phyloP scores from a whole-genome alignment of 2,888 invertebrate species.

The Ellobium chinense region DNA sequence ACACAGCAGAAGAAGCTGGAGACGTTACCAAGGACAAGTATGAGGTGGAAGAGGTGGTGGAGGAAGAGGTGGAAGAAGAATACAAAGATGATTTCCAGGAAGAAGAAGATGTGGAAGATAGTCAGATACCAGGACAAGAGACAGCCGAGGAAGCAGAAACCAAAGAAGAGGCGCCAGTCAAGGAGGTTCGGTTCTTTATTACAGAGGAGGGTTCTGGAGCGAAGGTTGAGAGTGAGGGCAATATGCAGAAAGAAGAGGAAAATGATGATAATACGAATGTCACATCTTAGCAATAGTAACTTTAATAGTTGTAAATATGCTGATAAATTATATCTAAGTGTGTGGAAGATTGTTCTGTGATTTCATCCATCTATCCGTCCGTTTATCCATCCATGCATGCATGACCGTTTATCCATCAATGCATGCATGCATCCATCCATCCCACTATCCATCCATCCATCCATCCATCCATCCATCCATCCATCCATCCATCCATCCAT shows the following conservation, averaged over 20 bases:
- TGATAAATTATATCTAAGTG: background rate
- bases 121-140: background rate
- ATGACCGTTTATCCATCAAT: background rate
- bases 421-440: background rate
- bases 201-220: background rate
- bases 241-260: background rate
- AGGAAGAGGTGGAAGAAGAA: constrained; percentile 13
- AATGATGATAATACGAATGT: background rate
- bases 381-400: background rate
- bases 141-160: background rate
- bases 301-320: background rate
- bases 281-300: no score
- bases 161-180: background rate
- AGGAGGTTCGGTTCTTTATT: background rate
- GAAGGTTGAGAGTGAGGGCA: background rate
- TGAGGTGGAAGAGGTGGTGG: constrained; percentile 13
- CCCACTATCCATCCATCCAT: background rate
- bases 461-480: background rate
- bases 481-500: background rate
- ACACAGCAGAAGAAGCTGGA: background rate
- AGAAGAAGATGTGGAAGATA: background rate
- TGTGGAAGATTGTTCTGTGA: background rate
- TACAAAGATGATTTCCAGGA: background rate
- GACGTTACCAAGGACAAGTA: background rate
- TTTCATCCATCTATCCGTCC: background rate